Evolutionary conservation across 2,888 invertebrate genomes (phyloP).

Genomic region (Drosophila acutilabella): DNA sequence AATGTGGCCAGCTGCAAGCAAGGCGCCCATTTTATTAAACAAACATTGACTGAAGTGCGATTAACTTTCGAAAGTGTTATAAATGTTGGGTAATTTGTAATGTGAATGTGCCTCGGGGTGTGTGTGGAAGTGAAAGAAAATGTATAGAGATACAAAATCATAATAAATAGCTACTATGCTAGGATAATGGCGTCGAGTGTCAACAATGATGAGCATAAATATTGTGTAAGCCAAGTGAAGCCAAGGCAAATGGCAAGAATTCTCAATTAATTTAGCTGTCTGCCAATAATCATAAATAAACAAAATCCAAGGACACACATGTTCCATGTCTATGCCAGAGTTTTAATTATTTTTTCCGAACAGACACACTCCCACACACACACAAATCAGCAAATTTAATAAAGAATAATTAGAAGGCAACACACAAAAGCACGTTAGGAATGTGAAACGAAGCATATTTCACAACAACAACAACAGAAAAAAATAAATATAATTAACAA

Average conservation of each 20-base stretch:
- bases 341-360: conserved; percentile 66
- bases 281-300: conserved; percentile 78
- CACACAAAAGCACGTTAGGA: conserved; percentile 36
- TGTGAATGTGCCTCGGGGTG: conserved; percentile 9
- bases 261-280: conserved; percentile 70
- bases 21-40: conserved; percentile 59
- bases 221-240: conserved; percentile 26
- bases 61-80: conserved; percentile 76
- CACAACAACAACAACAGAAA: conserved; percentile 27
- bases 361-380: conserved; percentile 24
- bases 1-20: conserved; percentile 18
- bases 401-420: conserved; percentile 72
- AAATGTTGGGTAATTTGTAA: conserved; percentile 69
- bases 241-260: conserved; percentile 37
- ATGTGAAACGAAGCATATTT: conserved; percentile 50
- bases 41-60: conserved; percentile 75
- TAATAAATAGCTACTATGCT: conserved; percentile 17
- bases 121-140: conserved; percentile 6
- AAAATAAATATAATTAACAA: conserved; percentile 73
- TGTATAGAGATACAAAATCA: conserved; percentile 26
- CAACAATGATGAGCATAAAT: conserved; percentile 60
- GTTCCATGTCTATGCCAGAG: conserved; percentile 33
- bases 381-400: conserved; percentile 66
- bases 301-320: conserved; percentile 44
- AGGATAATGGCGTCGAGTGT: conserved; percentile 40